Base-by-base conservation (phyloP, 2,888 invertebrate genomes). In the Pemphredon lugubris region DNA sequence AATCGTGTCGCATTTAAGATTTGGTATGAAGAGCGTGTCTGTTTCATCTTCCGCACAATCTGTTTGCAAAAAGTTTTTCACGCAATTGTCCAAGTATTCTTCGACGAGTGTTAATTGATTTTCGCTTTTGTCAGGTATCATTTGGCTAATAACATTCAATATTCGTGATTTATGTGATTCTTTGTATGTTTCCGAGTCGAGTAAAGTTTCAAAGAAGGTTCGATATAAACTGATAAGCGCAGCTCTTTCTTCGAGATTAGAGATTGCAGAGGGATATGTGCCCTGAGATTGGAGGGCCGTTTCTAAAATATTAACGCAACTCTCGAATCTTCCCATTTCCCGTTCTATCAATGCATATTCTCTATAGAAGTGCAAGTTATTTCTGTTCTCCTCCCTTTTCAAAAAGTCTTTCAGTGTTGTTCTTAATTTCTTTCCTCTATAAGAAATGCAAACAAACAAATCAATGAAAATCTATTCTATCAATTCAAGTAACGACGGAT, bases 321-420 rank as follows among this genome's bases (percentile, higher is more conserved):
- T 89, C 11, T 91, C 90, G 5, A 83, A 72, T 76, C 90, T 90
- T 13, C 91, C 91, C 30, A 91, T 85, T 85, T 93, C 93, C 54
- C 90, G 90, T 84, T 94, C 93, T 59, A 93, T 91, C 48, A 93
- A 84, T 6, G 93, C 93, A 83, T 93, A 93, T 85, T 94, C 94
- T 2, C 91, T 91, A 82, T 93, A 94, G 71, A 93, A 92, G 54
- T 92, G 89, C 18, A 92, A 83, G 73, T 92, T 91, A 73, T 91
- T 92, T 26, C 93, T 89, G 81, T 93, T 92, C 32, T 90, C 89
- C 0, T 90, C 90, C 37, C 87, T 88, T 64, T 92, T 92, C 0
- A 94, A 80, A 45, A 93, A 88, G 13, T 91, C 90, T 73, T 93
- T 94, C 3, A 93, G 87, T 7, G 90, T 90, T 0, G 87, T 86